Conservation (phyloP, 2,888 invertebrate genomes). For the Stenchaetothrips biformis region DNA sequence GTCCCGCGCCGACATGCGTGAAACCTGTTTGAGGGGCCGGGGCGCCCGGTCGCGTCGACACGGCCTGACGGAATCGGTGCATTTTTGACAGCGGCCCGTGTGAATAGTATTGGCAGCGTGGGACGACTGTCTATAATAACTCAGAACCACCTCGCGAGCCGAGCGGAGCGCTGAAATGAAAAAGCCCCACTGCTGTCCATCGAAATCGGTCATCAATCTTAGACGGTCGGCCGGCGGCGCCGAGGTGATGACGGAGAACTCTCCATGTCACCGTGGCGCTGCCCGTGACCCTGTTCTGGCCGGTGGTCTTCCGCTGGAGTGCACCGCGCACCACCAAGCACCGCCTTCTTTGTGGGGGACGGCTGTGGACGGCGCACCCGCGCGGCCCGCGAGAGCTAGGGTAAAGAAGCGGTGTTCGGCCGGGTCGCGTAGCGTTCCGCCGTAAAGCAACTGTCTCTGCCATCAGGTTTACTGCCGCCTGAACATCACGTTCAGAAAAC, state of each 20-base stretch:
- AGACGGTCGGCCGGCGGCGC: no score
- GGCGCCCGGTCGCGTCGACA: neutral
- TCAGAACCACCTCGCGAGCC: neutral
- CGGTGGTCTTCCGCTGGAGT: neutral
- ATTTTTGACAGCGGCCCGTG: neutral
- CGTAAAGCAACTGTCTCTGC: slow-evolving; percentile 13
- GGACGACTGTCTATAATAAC: neutral
- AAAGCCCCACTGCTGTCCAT: no score
- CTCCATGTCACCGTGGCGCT: neutral
- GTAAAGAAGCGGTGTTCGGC: neutral
- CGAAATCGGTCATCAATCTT: no score
- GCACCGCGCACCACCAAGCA: neutral
- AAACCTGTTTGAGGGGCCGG: neutral
- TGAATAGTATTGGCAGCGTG: neutral
- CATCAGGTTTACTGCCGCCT: slow-evolving; percentile 3
- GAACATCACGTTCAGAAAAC: slow-evolving; percentile 9
- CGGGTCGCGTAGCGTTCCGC: neutral
- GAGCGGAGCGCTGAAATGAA: no score
- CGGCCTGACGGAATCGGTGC: neutral
- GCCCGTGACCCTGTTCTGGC: neutral
- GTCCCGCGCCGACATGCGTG: neutral
- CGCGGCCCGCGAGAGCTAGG: neutral
- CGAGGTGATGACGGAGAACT: no score
- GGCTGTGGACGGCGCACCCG: neutral
- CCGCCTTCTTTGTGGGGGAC: neutral